Percentiles rank a stretch among this genome's conserved stretches.
These are phyloP conservation scores for Drosophila tropicalis DNA, from an alignment of 1,140 invertebrate genomes.

Conservation along the genomic window DNA sequence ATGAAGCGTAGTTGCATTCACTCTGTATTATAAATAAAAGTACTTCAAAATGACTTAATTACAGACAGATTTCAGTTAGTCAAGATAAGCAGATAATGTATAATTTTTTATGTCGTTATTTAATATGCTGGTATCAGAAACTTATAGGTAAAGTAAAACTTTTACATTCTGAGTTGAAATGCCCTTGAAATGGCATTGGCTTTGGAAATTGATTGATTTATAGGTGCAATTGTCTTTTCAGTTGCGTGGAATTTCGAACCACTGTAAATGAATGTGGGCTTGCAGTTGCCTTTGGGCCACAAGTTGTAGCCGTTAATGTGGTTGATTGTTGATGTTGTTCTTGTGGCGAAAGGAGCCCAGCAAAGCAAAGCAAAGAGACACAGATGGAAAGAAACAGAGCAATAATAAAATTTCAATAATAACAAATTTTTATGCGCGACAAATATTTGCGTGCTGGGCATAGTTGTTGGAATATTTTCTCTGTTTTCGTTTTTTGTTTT, in stretches of 20 bases:
- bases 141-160: too few relatives aligned
- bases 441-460: slow-evolving; percentile 56
- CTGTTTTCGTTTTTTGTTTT: slow-evolving; percentile 10
- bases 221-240: background rate
- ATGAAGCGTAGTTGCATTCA: too few relatives aligned
- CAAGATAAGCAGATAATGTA: too few relatives aligned
- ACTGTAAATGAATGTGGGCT: slow-evolving; percentile 27
- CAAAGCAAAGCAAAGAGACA: background rate
- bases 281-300: slow-evolving; percentile 30
- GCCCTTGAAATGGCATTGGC: background rate
- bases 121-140: too few relatives aligned
- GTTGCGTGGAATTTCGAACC: slow-evolving; percentile 15
- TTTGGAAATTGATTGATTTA: background rate
- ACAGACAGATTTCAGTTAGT: too few relatives aligned
- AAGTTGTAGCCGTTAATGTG: slow-evolving; percentile 24
- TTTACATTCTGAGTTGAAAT: background rate
- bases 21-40: too few relatives aligned
- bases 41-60: too few relatives aligned
- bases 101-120: too few relatives aligned
- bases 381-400: slow-evolving; percentile 16
- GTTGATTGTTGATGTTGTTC: slow-evolving; percentile 38
- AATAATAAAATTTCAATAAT: slow-evolving; percentile 75
- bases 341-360: slow-evolving; percentile 26
- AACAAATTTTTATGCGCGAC: slow-evolving; percentile 71
- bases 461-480: slow-evolving; percentile 41